Conservation (phyloP, 2,888 invertebrate species). For the Zaprionus obscuricornis region DNA sequence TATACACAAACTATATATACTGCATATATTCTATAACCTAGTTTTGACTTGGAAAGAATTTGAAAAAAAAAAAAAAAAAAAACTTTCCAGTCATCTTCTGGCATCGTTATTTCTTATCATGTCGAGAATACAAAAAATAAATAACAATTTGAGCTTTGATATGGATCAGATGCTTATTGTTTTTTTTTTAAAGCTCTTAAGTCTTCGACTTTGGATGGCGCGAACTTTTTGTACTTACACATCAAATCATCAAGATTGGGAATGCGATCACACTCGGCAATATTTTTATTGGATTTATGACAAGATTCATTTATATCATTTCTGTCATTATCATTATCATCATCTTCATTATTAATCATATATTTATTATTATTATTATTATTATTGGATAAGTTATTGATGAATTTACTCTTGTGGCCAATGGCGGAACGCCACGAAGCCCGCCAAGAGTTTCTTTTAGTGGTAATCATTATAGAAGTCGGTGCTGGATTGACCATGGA, state of each 20-base stretch:
- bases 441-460: slow-evolving; percentile 77
- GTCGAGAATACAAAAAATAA: slow-evolving; percentile 4
- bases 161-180: slow-evolving; percentile 28
- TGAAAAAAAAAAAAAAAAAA: no score
- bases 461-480: slow-evolving; percentile 56
- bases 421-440: slow-evolving; percentile 72
- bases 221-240: slow-evolving; percentile 62
- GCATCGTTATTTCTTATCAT: slow-evolving; percentile 46
- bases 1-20: no score
- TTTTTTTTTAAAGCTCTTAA: no score
- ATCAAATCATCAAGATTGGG: slow-evolving; percentile 62
- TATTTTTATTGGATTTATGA: slow-evolving; percentile 3
- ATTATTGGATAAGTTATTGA: background rate
- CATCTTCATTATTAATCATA: slow-evolving; percentile 8
- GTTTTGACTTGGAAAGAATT: no score
- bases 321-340: slow-evolving; percentile 7
- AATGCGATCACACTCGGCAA: slow-evolving; percentile 21
- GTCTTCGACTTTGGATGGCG: slow-evolving; percentile 44
- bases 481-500: slow-evolving; percentile 35
- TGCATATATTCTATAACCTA: no score
- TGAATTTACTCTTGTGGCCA: slow-evolving; percentile 45
- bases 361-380: slow-evolving; percentile 12
- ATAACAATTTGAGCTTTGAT: slow-evolving; percentile 42
- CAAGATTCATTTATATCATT: slow-evolving; percentile 12
- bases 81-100: slow-evolving; percentile 21